phyloP scores from a whole-genome alignment of 2,113 vertebrate species.

The Hypomesus transpacificus region DNA sequence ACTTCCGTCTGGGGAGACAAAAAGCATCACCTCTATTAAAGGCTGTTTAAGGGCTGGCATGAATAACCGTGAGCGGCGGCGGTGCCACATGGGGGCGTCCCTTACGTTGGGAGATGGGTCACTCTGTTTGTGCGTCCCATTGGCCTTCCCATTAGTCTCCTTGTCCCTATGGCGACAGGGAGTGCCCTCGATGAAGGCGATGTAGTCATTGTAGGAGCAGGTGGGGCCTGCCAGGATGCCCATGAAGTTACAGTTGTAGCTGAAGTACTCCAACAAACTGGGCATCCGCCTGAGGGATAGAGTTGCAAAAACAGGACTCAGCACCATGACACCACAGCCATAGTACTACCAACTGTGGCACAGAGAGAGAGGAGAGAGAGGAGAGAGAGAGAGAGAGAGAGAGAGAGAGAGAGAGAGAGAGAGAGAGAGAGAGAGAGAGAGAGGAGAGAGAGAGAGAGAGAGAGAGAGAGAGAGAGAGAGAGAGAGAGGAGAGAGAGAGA shows the following conservation, averaged over 20 bases:
- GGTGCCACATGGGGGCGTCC: no score
- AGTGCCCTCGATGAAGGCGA: slow-evolving; percentile 89
- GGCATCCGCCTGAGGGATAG: slow-evolving; percentile 82
- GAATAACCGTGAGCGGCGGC: no score
- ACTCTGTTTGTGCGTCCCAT: slow-evolving; percentile 63
- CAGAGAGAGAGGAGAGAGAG: background rate
- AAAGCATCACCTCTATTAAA: background rate
- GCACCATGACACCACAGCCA: background rate
- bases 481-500: no score
- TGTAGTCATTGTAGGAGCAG: slow-evolving; percentile 95
- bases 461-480: no score
- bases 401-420: no score
- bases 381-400: no score
- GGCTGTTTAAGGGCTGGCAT: no score
- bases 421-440: no score
- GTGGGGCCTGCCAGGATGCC: slow-evolving; percentile 91
- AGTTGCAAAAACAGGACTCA: background rate
- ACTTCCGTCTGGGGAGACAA: slow-evolving; percentile 74
- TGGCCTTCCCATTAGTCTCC: slow-evolving; percentile 71
- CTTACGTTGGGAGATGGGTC: slow-evolving; percentile 87
- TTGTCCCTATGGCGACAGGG: slow-evolving; percentile 70
- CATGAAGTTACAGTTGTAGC: slow-evolving; percentile 97
- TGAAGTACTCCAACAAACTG: slow-evolving; percentile 90
- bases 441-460: no score
- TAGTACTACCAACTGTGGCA: background rate